These are phyloP conservation scores for Heteronetta atricapilla DNA, from an alignment of 2,113 vertebrate species.

Conservation along the genomic window DNA sequence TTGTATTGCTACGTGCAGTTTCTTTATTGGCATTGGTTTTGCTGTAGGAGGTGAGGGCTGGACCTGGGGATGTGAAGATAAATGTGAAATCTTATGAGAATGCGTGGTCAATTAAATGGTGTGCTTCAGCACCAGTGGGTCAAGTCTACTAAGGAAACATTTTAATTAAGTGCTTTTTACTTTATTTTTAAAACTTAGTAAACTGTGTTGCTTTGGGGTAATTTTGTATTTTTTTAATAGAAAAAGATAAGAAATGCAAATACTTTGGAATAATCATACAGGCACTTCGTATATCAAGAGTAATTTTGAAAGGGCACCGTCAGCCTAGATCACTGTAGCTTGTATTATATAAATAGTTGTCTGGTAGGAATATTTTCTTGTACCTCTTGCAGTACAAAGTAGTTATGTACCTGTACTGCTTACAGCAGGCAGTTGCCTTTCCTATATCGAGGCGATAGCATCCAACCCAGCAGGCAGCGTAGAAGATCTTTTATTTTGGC, in stretches of 20 bases:
- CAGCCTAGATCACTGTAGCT: neutral
- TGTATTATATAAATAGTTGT: neutral
- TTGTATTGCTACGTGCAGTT: neutral
- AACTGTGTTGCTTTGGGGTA: neutral
- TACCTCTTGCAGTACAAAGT: neutral
- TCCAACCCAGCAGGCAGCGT: neutral
- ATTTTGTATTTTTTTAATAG: neutral
- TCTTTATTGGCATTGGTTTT: neutral
- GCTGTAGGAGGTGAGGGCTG: neutral
- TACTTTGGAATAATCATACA: accelerated
- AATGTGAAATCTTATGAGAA: neutral
- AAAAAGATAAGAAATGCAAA: neutral
- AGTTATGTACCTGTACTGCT: neutral
- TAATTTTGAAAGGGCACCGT: neutral
- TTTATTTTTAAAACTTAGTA: neutral
- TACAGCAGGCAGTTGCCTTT: neutral
- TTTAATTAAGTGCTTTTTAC: neutral
- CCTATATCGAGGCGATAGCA: neutral
- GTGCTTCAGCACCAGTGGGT: neutral
- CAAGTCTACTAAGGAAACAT: neutral
- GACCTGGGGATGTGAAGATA: neutral
- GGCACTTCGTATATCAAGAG: neutral
- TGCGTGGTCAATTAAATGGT: neutral
- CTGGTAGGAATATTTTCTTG: neutral
- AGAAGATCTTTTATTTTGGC: neutral